Conservation (phyloP, 2,113 vertebrate species). For the Bubo blakistoni region DNA sequence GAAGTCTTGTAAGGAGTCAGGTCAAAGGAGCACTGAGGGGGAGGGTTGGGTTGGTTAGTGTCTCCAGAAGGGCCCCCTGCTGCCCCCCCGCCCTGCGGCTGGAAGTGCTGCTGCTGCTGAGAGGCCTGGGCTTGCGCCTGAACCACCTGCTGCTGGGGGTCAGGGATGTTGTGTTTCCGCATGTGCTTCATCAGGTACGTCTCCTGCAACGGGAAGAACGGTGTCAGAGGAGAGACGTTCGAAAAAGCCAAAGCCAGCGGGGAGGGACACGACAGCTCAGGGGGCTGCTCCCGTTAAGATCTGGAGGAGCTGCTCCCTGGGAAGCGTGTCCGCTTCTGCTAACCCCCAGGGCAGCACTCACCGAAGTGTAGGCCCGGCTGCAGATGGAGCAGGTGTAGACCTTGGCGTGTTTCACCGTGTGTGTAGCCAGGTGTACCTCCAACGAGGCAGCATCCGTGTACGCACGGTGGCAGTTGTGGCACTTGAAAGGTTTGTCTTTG, state of each 20-base stretch:
- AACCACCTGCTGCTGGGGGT: slow-evolving; percentile 75
- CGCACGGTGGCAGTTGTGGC: slow-evolving; percentile 96
- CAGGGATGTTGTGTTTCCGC: slow-evolving; percentile 95
- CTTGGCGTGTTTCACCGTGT: slow-evolving; percentile 97
- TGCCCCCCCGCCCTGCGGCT: slow-evolving; percentile 74
- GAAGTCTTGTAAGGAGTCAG: slow-evolving; percentile 95
- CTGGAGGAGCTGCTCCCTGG: not conserved
- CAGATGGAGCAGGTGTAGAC: slow-evolving; percentile 97
- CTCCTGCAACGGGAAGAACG: slow-evolving; percentile 75
- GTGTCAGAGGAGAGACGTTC: not conserved
- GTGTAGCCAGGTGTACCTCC: slow-evolving; percentile 94
- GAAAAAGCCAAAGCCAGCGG: fast-evolving
- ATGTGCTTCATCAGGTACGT: slow-evolving; percentile 99
- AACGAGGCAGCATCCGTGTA: slow-evolving; percentile 90
- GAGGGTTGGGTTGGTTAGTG: slow-evolving; percentile 80
- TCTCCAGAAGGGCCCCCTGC: slow-evolving; percentile 76
- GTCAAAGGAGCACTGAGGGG: slow-evolving; percentile 91
- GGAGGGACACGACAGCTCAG: not conserved
- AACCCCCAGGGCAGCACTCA: slow-evolving; percentile 66
- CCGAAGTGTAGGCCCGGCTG: slow-evolving; percentile 97
- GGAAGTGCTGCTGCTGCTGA: slow-evolving; percentile 82
- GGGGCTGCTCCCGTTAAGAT: not conserved
- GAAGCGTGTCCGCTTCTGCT: not conserved
- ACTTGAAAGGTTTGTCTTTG: slow-evolving; percentile 99
- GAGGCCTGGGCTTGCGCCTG: slow-evolving; percentile 73